Percentiles rank a stretch among this genome's conserved stretches.
phyloP scores from a whole-genome alignment of 2,888 invertebrate species.

The Mesorhabditis sp. region DNA sequence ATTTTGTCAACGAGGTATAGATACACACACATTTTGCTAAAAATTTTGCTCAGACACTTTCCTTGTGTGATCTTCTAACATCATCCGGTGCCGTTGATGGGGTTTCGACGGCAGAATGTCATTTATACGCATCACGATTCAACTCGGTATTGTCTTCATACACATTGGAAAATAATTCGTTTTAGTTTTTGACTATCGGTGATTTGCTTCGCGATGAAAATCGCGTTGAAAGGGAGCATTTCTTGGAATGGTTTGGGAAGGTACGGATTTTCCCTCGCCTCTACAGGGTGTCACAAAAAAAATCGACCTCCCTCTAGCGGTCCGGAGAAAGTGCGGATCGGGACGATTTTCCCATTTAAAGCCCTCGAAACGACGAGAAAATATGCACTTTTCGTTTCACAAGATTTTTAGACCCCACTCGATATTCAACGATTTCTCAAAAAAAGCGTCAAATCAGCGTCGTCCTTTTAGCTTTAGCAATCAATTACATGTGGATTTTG shows the following conservation, averaged over 20 bases:
- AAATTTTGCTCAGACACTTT: slow-evolving; percentile 11
- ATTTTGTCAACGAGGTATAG: not conserved
- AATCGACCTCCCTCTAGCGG: too few species aligned
- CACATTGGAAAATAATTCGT: too few species aligned
- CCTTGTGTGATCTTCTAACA: slow-evolving; percentile 14
- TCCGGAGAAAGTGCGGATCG: too few species aligned
- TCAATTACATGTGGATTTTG: too few species aligned
- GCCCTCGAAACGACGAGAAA: too few species aligned
- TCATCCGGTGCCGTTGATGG: slow-evolving; percentile 11
- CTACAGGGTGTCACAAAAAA: too few species aligned
- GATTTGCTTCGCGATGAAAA: not conserved
- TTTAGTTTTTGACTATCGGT: not conserved
- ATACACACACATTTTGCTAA: not conserved
- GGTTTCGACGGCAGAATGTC: slow-evolving; percentile 9
- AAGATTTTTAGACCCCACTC: too few species aligned
- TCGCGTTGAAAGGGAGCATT: not conserved
- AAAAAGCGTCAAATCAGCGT: too few species aligned
- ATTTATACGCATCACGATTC: slow-evolving; percentile 13
- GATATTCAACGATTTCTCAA: too few species aligned
- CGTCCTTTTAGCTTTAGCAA: too few species aligned
- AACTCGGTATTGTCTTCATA: slow-evolving; percentile 9
- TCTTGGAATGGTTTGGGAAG: not conserved
- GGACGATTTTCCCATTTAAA: too few species aligned
- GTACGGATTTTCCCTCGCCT: not conserved
- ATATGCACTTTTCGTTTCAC: too few species aligned